These are phyloP conservation scores for Silurus meridionalis DNA, from an alignment of 2,113 vertebrate species.

Conservation along the genomic window DNA sequence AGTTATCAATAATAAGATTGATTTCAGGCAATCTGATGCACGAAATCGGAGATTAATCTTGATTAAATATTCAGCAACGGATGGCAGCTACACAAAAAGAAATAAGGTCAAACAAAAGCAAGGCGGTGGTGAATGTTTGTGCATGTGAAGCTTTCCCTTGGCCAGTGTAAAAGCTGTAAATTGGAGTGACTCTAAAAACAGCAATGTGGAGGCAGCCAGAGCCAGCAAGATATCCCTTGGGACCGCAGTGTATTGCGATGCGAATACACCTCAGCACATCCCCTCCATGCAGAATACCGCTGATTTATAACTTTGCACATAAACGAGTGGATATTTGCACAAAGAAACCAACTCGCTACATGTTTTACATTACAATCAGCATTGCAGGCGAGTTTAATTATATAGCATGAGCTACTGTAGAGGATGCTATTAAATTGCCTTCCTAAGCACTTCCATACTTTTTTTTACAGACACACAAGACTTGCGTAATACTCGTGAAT, in stretches of 20 bases:
- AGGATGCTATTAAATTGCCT: background rate
- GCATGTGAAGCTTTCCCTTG: background rate
- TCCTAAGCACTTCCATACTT: constrained; percentile 20
- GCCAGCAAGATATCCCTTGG: constrained; percentile 16
- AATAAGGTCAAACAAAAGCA: constrained; percentile 40
- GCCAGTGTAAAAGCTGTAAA: constrained; percentile 39
- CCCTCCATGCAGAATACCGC: constrained; percentile 6
- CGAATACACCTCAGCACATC: constrained; percentile 23
- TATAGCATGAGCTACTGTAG: background rate
- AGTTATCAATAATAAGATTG: constrained; percentile 62
- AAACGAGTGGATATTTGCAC: background rate
- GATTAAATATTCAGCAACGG: constrained; percentile 61
- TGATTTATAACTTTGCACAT: constrained; percentile 5
- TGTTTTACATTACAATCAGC: constrained; percentile 21
- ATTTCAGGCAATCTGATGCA: constrained; percentile 48
- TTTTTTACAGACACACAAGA: background rate
- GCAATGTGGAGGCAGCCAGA: constrained; percentile 24
- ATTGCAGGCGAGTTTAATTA: background rate
- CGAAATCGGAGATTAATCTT: constrained; percentile 56
- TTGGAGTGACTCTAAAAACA: constrained; percentile 49
- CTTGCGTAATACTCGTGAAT: background rate
- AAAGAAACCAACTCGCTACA: constrained; percentile 6
- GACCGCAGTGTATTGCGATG: constrained; percentile 33
- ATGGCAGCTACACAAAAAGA: background rate
- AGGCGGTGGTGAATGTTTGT: background rate